Conservation (phyloP, 2,797 vertebrate species). For the Zenarchopterus dispar region DNA sequence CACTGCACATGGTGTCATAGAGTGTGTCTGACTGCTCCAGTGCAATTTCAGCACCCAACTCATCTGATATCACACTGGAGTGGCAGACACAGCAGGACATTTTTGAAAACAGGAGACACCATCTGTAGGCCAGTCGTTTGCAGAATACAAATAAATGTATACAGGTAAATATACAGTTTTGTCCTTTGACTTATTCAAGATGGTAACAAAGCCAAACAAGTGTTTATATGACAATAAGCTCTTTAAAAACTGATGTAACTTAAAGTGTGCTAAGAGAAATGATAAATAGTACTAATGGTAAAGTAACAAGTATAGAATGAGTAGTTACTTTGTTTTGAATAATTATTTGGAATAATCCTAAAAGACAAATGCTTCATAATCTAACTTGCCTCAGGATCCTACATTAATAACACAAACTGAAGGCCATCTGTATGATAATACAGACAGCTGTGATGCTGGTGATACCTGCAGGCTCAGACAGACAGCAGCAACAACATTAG, state of each 20-base stretch:
- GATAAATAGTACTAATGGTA: neutral
- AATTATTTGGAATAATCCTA: neutral
- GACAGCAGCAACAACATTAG: conserved; percentile 31
- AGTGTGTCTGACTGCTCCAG: conserved; percentile 36
- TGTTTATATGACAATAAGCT: too few species aligned
- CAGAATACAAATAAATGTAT: neutral
- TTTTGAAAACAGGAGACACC: conserved; percentile 21
- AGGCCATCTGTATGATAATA: conserved; percentile 11
- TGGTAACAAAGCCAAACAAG: too few species aligned
- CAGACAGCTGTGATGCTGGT: conserved; percentile 14
- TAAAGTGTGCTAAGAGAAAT: neutral
- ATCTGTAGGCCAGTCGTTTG: conserved; percentile 1
- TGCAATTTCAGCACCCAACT: conserved; percentile 20
- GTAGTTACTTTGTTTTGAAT: neutral
- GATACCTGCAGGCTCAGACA: conserved; percentile 15
- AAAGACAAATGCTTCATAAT: neutral
- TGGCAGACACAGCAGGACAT: conserved; percentile 10
- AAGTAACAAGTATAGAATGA: neutral
- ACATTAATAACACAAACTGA: neutral
- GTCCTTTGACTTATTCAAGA: too few species aligned
- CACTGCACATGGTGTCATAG: conserved; percentile 23
- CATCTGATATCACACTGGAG: conserved; percentile 23
- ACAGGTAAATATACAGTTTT: neutral
- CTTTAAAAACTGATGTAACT: too few species aligned
- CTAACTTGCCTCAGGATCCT: neutral